These are phyloP conservation scores for Macheiramphus alcinus DNA, from an alignment of 2,113 vertebrate species.

Conservation along the genomic window DNA sequence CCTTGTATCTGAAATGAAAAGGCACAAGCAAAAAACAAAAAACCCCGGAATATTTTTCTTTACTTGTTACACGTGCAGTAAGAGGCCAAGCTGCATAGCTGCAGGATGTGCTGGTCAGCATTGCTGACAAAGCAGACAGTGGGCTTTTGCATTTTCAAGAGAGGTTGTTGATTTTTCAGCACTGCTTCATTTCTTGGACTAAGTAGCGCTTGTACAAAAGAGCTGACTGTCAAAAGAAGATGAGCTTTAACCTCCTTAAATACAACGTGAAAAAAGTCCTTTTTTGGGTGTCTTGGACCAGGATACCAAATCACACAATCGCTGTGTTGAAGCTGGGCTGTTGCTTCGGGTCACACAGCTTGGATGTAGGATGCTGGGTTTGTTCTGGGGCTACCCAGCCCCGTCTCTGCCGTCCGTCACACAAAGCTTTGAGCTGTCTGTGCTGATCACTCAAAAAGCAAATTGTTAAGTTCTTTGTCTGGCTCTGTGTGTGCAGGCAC, in stretches of 20 bases:
- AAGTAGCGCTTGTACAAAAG: neutral
- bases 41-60: neutral
- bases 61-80: neutral
- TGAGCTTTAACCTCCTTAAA: neutral
- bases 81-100: neutral
- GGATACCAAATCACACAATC: neutral
- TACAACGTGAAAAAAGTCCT: neutral
- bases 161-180: neutral
- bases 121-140: neutral
- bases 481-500: neutral
- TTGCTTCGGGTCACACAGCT: neutral
- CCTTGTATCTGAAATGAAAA: neutral
- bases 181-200: neutral
- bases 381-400: neutral
- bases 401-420: neutral
- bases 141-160: neutral
- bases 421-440: neutral
- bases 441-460: neutral
- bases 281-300: neutral
- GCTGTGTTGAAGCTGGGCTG: neutral
- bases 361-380: neutral
- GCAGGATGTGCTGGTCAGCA: neutral
- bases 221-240: neutral
- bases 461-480: neutral
- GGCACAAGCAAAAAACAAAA: neutral